Percentiles rank a stretch among this genome's conserved stretches.
Evolutionary conservation across 1,140 invertebrate species (phyloP).

Genomic region (Halictus rubicundus): DNA sequence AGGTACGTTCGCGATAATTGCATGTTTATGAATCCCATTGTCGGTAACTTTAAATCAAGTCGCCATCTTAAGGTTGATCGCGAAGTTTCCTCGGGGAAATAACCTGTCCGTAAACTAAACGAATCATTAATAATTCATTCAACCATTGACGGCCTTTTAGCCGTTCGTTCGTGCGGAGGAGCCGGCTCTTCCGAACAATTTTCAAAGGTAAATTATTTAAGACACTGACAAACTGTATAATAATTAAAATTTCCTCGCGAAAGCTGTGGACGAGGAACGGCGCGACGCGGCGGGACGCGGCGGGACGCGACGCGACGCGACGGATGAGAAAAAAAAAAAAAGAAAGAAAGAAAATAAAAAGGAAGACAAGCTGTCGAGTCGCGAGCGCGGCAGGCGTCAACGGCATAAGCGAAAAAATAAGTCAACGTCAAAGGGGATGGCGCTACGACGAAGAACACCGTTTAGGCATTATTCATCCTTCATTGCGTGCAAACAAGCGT

Average conservation of each 20-base stretch:
- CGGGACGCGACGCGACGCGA: no score
- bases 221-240: slow-evolving; percentile 50
- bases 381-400: neutral
- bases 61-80: no score
- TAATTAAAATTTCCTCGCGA: slow-evolving; percentile 59
- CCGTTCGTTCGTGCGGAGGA: slow-evolving; percentile 59
- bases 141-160: slow-evolving; percentile 54
- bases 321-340: no score
- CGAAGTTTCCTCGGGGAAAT: neutral
- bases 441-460: slow-evolving; percentile 18
- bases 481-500: slow-evolving; percentile 68
- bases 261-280: neutral
- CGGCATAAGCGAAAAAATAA: slow-evolving; percentile 26
- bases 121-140: slow-evolving; percentile 45
- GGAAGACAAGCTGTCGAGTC: neutral
- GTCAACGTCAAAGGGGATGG: neutral
- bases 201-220: slow-evolving; percentile 65
- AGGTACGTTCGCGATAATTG: no score
- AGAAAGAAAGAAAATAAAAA: no score
- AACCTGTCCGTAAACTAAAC: neutral
- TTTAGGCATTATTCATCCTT: slow-evolving; percentile 66
- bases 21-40: no score
- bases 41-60: no score
- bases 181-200: slow-evolving; percentile 32
- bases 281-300: no score